A percentile compares a stretch with the other conserved stretches of the same genome.
These are phyloP conservation scores for Mola mola DNA, from an alignment of 2,113 vertebrate genomes.

Conservation along the genomic window DNA sequence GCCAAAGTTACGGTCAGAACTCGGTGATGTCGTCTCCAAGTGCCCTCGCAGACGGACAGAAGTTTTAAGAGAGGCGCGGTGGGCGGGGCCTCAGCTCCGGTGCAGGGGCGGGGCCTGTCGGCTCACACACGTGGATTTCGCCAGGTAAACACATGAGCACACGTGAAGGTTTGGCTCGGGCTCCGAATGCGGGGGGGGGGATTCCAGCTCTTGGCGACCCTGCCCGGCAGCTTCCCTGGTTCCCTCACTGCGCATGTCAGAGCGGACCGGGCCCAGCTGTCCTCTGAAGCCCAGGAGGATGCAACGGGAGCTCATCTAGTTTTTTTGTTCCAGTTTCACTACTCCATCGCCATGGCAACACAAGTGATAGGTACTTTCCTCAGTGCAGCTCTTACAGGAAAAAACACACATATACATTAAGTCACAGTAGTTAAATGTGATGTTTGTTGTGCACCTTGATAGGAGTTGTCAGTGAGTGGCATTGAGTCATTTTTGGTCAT, in stretches of 20 bases:
- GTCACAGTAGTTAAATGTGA: too few relatives aligned
- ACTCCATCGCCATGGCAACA: too few relatives aligned
- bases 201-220: too few relatives aligned
- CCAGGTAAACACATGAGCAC: constrained; percentile 58
- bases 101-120: constrained; percentile 37
- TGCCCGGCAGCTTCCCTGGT: background rate
- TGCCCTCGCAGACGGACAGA: constrained; percentile 3
- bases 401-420: too few relatives aligned
- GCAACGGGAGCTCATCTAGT: constrained; percentile 6
- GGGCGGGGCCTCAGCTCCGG: constrained; percentile 16
- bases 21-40: constrained; percentile 24
- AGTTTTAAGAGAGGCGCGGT: constrained; percentile 51
- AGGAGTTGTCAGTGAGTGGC: too few relatives aligned
- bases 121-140: constrained; percentile 49
- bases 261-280: background rate
- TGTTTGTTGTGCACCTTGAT: too few relatives aligned
- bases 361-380: too few relatives aligned
- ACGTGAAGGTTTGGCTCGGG: constrained; percentile 54
- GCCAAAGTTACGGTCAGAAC: background rate
- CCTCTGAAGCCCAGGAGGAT: background rate
- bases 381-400: too few relatives aligned
- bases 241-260: constrained; percentile 53
- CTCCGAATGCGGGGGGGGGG: too few relatives aligned
- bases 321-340: background rate
- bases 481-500: too few relatives aligned